These are phyloP conservation scores for Odontamblyopus rebecca DNA, from an alignment of 2,797 vertebrate genomes.

Conservation along the genomic window DNA sequence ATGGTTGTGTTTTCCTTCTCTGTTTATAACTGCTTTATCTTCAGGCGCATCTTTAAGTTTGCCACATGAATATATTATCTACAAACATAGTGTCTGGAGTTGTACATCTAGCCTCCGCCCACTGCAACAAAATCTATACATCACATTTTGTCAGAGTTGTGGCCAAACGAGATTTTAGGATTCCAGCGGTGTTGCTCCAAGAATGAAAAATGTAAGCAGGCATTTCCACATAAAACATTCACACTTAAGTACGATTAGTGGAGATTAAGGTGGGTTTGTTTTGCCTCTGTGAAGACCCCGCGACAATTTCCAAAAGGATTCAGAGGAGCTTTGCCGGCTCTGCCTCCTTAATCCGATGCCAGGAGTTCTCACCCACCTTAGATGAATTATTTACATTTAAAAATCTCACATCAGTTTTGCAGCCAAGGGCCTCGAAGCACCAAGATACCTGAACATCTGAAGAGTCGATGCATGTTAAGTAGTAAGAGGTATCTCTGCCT, in stretches of 20 bases:
- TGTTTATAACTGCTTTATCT: slow-evolving; percentile 66
- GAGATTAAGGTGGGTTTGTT: slow-evolving; percentile 77
- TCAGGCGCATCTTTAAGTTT: slow-evolving; percentile 63
- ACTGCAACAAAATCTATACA: slow-evolving; percentile 48
- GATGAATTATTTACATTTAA: slow-evolving; percentile 64
- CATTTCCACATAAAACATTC: slow-evolving; percentile 76
- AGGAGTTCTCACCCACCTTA: slow-evolving; percentile 71
- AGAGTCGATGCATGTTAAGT: slow-evolving; percentile 30
- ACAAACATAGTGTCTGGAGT: slow-evolving; percentile 57
- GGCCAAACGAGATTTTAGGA: slow-evolving; percentile 68
- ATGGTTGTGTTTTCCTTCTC: slow-evolving; percentile 42
- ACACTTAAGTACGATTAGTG: slow-evolving; percentile 76
- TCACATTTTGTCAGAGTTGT: slow-evolving; percentile 65
- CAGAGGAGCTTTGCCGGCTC: slow-evolving; percentile 62
- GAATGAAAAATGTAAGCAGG: slow-evolving; percentile 71
- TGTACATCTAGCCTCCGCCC: slow-evolving; percentile 55
- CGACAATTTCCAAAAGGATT: slow-evolving; percentile 76
- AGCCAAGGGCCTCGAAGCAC: slow-evolving; percentile 40
- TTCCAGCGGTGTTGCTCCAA: slow-evolving; percentile 62
- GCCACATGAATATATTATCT: slow-evolving; percentile 65
- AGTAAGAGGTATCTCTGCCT: slow-evolving; percentile 35
- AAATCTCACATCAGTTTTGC: slow-evolving; percentile 54
- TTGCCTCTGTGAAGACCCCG: slow-evolving; percentile 68
- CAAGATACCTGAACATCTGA: slow-evolving; percentile 44
- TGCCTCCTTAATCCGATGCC: slow-evolving; percentile 68